These are phyloP conservation scores for Polyodon spathula DNA, from an alignment of 2,113 vertebrate species.

Conservation along the genomic window DNA sequence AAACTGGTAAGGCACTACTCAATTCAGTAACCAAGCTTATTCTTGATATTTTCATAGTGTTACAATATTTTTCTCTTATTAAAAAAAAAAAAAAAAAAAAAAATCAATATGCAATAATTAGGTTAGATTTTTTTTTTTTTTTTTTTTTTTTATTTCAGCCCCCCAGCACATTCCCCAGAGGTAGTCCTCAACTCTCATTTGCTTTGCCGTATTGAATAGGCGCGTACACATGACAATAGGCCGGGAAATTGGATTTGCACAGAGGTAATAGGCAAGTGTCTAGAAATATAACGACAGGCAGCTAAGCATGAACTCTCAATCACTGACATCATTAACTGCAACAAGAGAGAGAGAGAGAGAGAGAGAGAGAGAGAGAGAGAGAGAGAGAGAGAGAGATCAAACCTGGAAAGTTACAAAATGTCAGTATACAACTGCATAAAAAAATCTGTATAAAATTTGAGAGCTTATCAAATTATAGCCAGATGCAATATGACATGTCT, in stretches of 20 bases:
- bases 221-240: slow-evolving; percentile 15
- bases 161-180: background rate
- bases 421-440: no score
- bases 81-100: slow-evolving; percentile 9
- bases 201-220: background rate
- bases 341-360: background rate
- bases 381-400: no score
- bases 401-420: background rate
- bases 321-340: slow-evolving; percentile 15
- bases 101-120: slow-evolving; percentile 26
- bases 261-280: slow-evolving; percentile 23
- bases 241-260: slow-evolving; percentile 29
- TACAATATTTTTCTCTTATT: background rate
- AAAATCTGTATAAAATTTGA: no score
- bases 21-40: background rate
- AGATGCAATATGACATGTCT: no score
- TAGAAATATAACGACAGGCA: slow-evolving; percentile 20
- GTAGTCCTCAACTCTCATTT: background rate
- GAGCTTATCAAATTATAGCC: no score
- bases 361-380: no score
- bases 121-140: slow-evolving; percentile 23
- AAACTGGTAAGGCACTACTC: no score
- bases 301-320: slow-evolving; percentile 10
- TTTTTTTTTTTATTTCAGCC: no score
- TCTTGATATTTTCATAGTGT: background rate